Evolutionary conservation across 2,888 invertebrate genomes (phyloP), one percentile per base, ranked within the genome.

Genomic region (Rhodophaea formosa): DNA sequence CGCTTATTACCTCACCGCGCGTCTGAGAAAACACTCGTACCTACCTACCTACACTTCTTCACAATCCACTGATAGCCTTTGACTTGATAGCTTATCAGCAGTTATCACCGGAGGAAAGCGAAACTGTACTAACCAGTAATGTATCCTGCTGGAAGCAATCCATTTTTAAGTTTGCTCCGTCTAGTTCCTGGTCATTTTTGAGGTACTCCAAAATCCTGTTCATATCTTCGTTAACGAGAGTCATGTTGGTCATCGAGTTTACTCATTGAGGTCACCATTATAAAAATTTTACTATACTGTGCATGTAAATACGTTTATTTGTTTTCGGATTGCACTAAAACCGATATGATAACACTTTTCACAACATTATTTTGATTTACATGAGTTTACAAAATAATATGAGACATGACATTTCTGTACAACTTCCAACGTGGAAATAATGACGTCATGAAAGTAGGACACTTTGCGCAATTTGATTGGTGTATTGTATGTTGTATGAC

Each of bases 381-480:
- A 74, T 74, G 66, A 72, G 70, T 79, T 79, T 79, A 80, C 75
- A 80, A 83, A 79, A 79, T 80, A 76, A 76, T 59, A 68, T 70
- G 68, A 74, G 74, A 80, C 79, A 82, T 89, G 88, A 88, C 90
- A 86, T 84, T 84, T 82, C 81, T 55, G 62, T 66, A 78, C 81
- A 80, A 85, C 85, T 92, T 93, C 93, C 93, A 93, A 92, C 93
- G 94, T 94, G 94, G 93, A 93, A 93, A 78, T 89, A 91, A 88
- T 92, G 92, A 93, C 94, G 93, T 93, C 93, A 93, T 79, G 70
- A 75, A 81, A 80, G 71, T 81, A 71, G 82, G 82, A 83, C 90
- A 90, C 89, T 76, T 74, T 75, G 79, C 84, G 70, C 64, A 65
- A 72, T 80, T 68, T 84, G 77, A 91, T 91, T 91, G 91, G 91